These are phyloP conservation scores for Ditylenchus weischeri DNA, from an alignment of 2,888 invertebrate species.

Conservation along the genomic window DNA sequence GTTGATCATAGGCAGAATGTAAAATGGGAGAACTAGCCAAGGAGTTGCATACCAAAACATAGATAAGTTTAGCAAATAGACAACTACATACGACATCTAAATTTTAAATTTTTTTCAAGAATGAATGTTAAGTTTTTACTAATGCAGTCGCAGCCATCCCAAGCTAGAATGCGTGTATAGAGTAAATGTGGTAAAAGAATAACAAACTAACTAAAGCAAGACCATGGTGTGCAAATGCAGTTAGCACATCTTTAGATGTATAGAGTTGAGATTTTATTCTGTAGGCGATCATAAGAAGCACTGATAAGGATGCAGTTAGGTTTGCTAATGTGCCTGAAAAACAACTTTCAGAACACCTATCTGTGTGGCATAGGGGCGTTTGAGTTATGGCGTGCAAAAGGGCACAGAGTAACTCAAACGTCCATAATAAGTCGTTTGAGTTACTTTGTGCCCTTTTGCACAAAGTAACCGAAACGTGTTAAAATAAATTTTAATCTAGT, in stretches of 20 bases:
- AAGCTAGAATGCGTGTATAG: background rate
- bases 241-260: conserved; percentile 28
- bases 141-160: conserved; percentile 21
- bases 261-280: too few species aligned
- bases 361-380: too few species aligned
- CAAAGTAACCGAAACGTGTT: too few species aligned
- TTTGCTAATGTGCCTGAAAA: too few species aligned
- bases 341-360: too few species aligned
- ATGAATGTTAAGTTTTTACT: background rate
- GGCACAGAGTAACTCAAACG: too few species aligned
- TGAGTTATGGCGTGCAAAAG: too few species aligned
- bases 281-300: too few species aligned
- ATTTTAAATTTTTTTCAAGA: background rate
- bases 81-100: conserved; percentile 20
- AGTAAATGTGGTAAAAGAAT: background rate
- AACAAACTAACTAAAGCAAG: conserved; percentile 31
- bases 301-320: too few species aligned
- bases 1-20: conserved; percentile 68
- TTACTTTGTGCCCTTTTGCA: too few species aligned
- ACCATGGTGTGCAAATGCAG: conserved; percentile 45
- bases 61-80: conserved; percentile 56
- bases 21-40: conserved; percentile 72
- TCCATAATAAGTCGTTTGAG: too few species aligned
- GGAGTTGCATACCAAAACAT: conserved; percentile 75
- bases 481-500: too few species aligned